Evolutionary conservation across 1,140 invertebrate genomes (phyloP).

Genomic region (Nymphalis io): DNA sequence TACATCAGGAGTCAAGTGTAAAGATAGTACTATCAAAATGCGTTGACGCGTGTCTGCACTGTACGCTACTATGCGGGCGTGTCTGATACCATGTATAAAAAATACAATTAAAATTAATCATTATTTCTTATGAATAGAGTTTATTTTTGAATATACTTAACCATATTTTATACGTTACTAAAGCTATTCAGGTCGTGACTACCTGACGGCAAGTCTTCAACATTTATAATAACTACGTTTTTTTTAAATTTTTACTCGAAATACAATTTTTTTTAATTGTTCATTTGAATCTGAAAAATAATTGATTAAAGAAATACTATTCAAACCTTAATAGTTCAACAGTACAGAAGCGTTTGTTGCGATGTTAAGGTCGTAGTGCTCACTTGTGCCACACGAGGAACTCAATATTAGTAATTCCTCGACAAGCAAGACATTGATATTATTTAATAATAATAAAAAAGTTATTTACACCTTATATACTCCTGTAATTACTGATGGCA

Average conservation of each 20-base stretch:
- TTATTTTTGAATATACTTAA: conserved; percentile 3
- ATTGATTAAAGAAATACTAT: too few species aligned
- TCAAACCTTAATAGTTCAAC: too few species aligned
- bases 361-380: too few species aligned
- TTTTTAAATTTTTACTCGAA: not conserved
- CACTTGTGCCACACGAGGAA: too few species aligned
- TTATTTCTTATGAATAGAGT: conserved; percentile 37
- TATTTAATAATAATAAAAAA: too few species aligned
- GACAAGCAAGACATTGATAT: too few species aligned
- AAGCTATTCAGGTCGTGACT: conserved; percentile 70
- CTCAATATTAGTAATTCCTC: too few species aligned
- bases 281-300: too few species aligned
- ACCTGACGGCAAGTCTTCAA: conserved; percentile 42
- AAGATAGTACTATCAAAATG: conserved; percentile 69
- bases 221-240: not conserved
- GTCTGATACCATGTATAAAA: conserved; percentile 32
- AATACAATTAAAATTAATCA: conserved; percentile 30
- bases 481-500: too few species aligned
- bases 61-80: conserved; percentile 61
- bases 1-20: conserved; percentile 72
- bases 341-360: too few species aligned
- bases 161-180: conserved; percentile 41
- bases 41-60: conserved; percentile 66
- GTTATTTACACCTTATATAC: too few species aligned
- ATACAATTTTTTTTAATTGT: not conserved